phyloP scores from a whole-genome alignment of 2,888 invertebrate species.

The Ornithoptera priamus region DNA sequence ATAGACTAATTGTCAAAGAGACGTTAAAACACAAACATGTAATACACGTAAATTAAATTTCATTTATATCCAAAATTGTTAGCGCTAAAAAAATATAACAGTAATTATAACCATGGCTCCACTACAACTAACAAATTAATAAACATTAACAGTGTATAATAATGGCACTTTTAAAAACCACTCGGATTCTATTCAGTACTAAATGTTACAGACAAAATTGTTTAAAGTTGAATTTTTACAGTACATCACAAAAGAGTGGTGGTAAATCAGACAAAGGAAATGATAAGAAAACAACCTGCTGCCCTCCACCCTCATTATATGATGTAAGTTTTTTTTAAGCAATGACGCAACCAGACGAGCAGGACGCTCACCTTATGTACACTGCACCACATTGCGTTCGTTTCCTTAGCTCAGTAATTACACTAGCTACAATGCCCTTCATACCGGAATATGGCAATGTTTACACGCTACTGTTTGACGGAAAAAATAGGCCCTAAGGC shows the following conservation, averaged over 20 bases:
- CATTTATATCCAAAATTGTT: not conserved
- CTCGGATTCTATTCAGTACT: not conserved
- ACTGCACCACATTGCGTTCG: too few relatives aligned
- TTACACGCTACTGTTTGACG: too few relatives aligned
- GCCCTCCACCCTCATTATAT: not conserved
- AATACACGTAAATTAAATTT: not conserved
- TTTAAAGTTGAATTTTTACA: not conserved
- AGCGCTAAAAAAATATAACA: not conserved
- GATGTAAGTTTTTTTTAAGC: constrained; percentile 1
- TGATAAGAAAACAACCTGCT: not conserved
- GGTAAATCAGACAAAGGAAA: too few relatives aligned
- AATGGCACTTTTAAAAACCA: constrained; percentile 13
- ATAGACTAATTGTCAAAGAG: not conserved
- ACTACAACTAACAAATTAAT: not conserved
- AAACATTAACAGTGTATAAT: not conserved
- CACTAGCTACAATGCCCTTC: too few relatives aligned
- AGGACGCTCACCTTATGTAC: too few relatives aligned
- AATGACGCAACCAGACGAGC: too few relatives aligned
- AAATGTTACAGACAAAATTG: not conserved
- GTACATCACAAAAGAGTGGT: constrained; percentile 2
- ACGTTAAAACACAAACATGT: not conserved
- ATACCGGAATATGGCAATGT: too few relatives aligned
- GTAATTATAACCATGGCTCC: not conserved
- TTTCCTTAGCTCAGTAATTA: too few relatives aligned
- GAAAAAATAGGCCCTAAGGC: too few relatives aligned